These are phyloP conservation scores for Siniperca scherzeri DNA, from an alignment of 2,797 vertebrate species.

Conservation along the genomic window DNA sequence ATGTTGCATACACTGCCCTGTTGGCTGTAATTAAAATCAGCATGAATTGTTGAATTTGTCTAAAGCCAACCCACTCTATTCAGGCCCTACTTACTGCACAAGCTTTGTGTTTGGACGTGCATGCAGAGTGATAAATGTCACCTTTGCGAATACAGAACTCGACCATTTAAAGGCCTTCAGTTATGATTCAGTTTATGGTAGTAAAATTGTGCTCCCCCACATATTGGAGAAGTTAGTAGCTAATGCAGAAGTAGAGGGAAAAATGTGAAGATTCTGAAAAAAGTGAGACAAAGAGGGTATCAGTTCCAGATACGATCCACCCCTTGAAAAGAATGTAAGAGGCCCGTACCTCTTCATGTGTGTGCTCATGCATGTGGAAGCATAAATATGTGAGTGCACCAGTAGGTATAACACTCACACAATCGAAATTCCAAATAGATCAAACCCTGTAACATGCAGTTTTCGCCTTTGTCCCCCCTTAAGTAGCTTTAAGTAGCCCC, in stretches of 20 bases:
- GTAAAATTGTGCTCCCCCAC: neutral
- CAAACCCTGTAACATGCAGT: neutral
- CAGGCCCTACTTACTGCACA: neutral
- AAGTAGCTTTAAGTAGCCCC: neutral
- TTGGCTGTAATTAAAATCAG: conserved; percentile 79
- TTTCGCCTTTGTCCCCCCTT: too few relatives aligned
- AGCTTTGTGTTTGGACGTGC: conserved; percentile 31
- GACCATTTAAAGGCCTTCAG: neutral
- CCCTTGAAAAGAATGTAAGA: neutral
- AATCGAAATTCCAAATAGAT: neutral
- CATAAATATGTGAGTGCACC: neutral
- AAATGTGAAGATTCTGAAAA: conserved; percentile 17
- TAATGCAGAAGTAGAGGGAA: neutral
- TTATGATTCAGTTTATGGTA: neutral
- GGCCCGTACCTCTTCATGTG: neutral
- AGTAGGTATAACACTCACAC: neutral
- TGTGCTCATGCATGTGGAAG: neutral
- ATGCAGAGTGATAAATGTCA: conserved; percentile 48
- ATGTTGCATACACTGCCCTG: conserved; percentile 57
- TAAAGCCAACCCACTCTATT: conserved; percentile 22
- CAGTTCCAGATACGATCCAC: conserved; percentile 9
- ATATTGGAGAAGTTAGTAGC: neutral
- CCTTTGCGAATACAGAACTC: conserved; percentile 30
- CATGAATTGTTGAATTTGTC: conserved; percentile 72
- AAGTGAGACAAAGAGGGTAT: conserved; percentile 1